phyloP scores from a whole-genome alignment of 2,113 vertebrate genomes.

The Desmodus rotundus region DNA sequence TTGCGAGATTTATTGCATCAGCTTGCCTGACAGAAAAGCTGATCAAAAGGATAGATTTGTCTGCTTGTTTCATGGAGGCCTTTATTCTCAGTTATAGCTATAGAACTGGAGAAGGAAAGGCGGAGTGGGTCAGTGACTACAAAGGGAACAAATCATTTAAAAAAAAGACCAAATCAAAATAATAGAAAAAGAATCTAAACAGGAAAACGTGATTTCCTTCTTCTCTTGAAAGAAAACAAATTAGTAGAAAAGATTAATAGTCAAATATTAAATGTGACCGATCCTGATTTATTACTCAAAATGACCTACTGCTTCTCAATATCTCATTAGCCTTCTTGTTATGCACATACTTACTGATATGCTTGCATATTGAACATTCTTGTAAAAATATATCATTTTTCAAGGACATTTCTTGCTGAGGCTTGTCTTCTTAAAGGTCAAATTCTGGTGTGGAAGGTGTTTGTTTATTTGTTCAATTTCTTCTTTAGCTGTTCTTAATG shows the following conservation, averaged over 20 bases:
- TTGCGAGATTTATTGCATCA: constrained; percentile 77
- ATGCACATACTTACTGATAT: background rate
- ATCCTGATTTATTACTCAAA: constrained; percentile 37
- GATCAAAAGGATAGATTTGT: constrained; percentile 66
- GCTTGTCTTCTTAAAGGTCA: constrained; percentile 2
- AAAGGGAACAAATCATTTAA: constrained; percentile 12
- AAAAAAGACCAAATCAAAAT: background rate
- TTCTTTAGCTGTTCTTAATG: background rate
- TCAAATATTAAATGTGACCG: constrained; percentile 1
- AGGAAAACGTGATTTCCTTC: background rate
- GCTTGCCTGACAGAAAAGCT: constrained; percentile 51
- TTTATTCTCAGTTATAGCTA: constrained; percentile 52
- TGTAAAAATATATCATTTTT: background rate
- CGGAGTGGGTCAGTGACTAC: background rate
- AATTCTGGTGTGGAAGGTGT: background rate
- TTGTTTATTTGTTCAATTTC: background rate
- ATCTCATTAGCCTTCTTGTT: background rate
- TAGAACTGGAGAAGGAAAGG: background rate
- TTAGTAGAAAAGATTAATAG: constrained; percentile 12
- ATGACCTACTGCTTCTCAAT: background rate
- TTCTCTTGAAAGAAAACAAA: background rate
- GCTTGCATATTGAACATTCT: background rate
- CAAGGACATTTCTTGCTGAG: background rate
- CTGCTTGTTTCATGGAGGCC: constrained; percentile 60
- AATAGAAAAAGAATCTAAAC: background rate